Base-by-base conservation (phyloP, 2,797 vertebrate species). In the Balearica regulorum region DNA sequence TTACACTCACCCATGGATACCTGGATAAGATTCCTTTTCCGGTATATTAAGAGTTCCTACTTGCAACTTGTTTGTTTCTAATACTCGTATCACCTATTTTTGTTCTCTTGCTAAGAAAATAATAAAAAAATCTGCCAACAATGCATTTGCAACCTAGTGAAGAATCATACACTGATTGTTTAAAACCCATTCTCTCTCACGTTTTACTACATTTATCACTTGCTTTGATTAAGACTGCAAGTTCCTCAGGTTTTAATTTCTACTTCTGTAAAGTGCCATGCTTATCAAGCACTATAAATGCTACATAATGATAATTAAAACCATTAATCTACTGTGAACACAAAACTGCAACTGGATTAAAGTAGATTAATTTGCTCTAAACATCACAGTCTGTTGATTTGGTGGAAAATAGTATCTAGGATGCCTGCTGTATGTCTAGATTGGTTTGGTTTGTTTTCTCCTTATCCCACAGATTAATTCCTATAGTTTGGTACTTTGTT, bases 291-390 rank as follows among this genome's bases (percentile, higher is more conserved):
- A 55, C 29, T 72, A 66, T 51, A 93, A 93, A 88, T 44, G 68
- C 57, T 87, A 83, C 18, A 60, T 54, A 89, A 87, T 21, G 29
- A 94, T 88, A 86, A 94, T 83, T 89, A 92, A 96, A 93, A 71
- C 6, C 53, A 81, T 92, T 94, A 83, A 85, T 92, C 75, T 83
- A 39, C 28, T 68, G 81, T 17, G 71, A 94, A 85, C 17, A 83
- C 41, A 91, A 95, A 86, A 85, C 44, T 78, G 68, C 53, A 93
- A 85, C 51, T 71, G 64, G 53, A 83, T 92, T 95, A 89, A 93
- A 93, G 57, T 11, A 85, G 68, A 95, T 61, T 44, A 65, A 70
- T 93, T 94, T 82, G 19, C 95, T 89, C 54, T 83, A 75, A 85
- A 81, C 19, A 80, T 69, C 54, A 68, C 39, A 80, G 57, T 57